Percentiles rank a stretch among this genome's conserved stretches.
phyloP scores from a whole-genome alignment of 2,888 invertebrate species.

The Opisthograptis luteolata region DNA sequence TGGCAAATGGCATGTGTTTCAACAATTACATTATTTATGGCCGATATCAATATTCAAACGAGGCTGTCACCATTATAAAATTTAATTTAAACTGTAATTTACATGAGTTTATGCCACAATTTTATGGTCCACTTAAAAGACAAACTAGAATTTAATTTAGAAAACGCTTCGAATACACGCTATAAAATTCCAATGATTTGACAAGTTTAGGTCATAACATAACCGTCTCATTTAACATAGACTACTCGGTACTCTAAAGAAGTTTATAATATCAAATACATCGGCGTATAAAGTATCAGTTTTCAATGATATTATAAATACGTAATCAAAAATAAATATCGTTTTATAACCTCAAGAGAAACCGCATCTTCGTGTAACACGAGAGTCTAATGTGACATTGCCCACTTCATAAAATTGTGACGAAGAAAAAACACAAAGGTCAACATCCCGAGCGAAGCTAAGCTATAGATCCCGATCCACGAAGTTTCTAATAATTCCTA shows the following conservation, averaged over 20 bases:
- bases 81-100: constrained; percentile 13
- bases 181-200: constrained; percentile 31
- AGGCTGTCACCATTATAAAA: background rate
- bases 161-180: too few relatives aligned
- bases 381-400: constrained; percentile 40
- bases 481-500: too few relatives aligned
- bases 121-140: constrained; percentile 16
- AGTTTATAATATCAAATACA: constrained; percentile 13
- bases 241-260: constrained; percentile 23
- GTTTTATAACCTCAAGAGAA: constrained; percentile 38
- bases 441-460: background rate
- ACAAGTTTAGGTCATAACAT: constrained; percentile 23
- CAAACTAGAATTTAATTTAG: constrained; percentile 28
- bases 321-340: constrained; percentile 59
- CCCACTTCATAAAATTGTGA: constrained; percentile 15
- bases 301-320: constrained; percentile 57
- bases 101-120: constrained; percentile 3
- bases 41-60: too few relatives aligned
- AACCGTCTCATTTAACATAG: constrained; percentile 22
- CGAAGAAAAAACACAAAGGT: constrained; percentile 10
- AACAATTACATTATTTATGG: too few relatives aligned
- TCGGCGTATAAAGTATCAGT: constrained; percentile 44
- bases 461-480: too few relatives aligned
- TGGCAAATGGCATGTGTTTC: too few relatives aligned
- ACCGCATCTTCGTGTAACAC: constrained; percentile 51